These are phyloP conservation scores for Mactra quadrangularis DNA, from an alignment of 1,140 invertebrate genomes.

Conservation along the genomic window DNA sequence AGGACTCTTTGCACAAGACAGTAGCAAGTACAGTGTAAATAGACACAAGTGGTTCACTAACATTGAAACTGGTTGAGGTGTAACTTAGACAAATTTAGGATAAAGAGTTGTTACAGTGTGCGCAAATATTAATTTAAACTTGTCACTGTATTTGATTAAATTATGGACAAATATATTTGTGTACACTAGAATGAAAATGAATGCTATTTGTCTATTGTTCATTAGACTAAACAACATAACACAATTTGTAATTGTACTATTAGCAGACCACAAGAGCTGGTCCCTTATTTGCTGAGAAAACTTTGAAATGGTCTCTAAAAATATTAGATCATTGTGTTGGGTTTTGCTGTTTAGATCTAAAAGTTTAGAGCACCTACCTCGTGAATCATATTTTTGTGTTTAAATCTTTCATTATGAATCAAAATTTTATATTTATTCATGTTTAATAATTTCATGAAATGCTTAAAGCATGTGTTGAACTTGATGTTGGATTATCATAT, in stretches of 20 bases:
- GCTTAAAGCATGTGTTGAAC: too few relatives aligned
- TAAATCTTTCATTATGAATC: too few relatives aligned
- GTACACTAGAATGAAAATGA: slow-evolving; percentile 3
- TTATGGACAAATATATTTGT: slow-evolving; percentile 3
- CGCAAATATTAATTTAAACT: slow-evolving; percentile 48
- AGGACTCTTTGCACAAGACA: slow-evolving; percentile 48
- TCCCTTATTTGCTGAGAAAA: slow-evolving; percentile 10
- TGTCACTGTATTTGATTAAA: slow-evolving; percentile 5
- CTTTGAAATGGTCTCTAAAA: slow-evolving; percentile 46
- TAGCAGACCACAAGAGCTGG: too few relatives aligned
- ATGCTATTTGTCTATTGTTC: not conserved
- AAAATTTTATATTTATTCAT: too few relatives aligned
- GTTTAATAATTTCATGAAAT: too few relatives aligned
- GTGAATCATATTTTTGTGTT: too few relatives aligned
- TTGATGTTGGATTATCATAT: too few relatives aligned
- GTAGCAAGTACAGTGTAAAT: slow-evolving; percentile 50
- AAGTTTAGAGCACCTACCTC: too few relatives aligned
- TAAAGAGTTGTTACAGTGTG: slow-evolving; percentile 45
- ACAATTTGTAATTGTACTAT: too few relatives aligned
- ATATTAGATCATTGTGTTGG: not conserved
- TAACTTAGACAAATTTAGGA: slow-evolving; percentile 4
- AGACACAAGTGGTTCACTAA: not conserved
- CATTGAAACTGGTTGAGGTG: slow-evolving; percentile 25
- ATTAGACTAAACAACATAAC: too few relatives aligned
- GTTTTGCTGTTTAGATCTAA: too few relatives aligned